These are phyloP conservation scores for Mus spretus DNA, from an alignment of 2,797 vertebrate species.

Conservation along the genomic window DNA sequence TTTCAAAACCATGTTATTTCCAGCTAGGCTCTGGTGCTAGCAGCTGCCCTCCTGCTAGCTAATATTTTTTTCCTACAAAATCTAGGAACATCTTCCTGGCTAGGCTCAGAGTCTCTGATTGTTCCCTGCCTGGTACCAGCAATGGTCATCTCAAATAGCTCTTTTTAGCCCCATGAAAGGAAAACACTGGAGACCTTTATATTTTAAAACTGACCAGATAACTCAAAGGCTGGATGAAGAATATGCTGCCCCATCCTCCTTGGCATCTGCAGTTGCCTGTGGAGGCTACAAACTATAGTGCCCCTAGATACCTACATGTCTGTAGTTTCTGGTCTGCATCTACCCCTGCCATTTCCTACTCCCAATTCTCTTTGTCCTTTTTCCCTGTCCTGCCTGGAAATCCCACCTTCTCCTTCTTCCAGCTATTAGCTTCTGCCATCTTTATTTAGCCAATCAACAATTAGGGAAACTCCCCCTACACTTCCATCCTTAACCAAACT, in stretches of 20 bases:
- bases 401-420: rapidly evolving
- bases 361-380: not conserved
- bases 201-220: not conserved
- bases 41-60: too few relatives aligned
- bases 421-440: not conserved
- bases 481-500: not conserved
- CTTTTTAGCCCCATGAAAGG: not conserved
- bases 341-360: not conserved
- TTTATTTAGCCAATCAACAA: not conserved
- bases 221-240: not conserved
- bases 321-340: too few relatives aligned
- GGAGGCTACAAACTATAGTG: not conserved
- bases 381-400: not conserved
- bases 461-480: not conserved
- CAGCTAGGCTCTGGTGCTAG: not conserved
- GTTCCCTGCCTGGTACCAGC: not conserved
- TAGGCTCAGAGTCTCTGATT: too few relatives aligned
- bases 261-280: not conserved
- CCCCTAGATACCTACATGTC: not conserved
- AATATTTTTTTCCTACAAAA: not conserved
- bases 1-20: not conserved
- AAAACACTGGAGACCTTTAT: not conserved
- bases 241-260: not conserved
- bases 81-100: not conserved
- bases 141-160: not conserved